Evolutionary conservation across 2,888 invertebrate species (phyloP), one percentile per base, ranked within the genome.

Genomic region (Lycia hirtaria): DNA sequence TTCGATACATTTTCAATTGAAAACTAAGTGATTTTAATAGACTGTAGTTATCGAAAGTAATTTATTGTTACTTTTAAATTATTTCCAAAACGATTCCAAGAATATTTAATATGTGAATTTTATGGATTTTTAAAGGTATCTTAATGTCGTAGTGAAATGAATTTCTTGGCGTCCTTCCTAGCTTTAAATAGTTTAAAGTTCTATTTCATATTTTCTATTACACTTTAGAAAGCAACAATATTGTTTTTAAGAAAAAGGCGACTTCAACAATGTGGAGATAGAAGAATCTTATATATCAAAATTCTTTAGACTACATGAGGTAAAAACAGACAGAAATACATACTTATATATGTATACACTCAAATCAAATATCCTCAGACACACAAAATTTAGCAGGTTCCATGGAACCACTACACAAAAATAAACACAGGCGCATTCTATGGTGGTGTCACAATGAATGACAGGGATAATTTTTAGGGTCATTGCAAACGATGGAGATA

Each of bases 61-160:
- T 88, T 88, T 90, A 88, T 90, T 89, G 87, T 90, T 90, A 88
- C 88, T 88, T 85, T 85, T 83, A 84, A 87, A 88, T 83, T 81
- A 85, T 90, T 87, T 85, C 86, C 83, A 85, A 86, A 85, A 85
- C 80, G 76, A 85, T 86, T 88, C 82, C 83, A 85, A 78, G 75
- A 76, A 81, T 83, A 78, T 77, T 64, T 64, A 74, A 70, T 74
- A 73, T 77, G 74, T 73, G 80, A 43, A 72, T 78, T 82, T 78
- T 63, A 73, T 72, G 68, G 65, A 54, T 54, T 51, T 72, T 75
- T 72, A 73, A 77, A 79, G 73, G 72, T 72, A 72, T 76, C 76
- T 77, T 72, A 80, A 78, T 76, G 77, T 69, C 65, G 73, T 78
- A 72, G 67, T 58, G 44, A 77, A 78, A 75, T 73, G 65, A 77